Conservation (phyloP, 2,888 invertebrate species). For the Drosophila putrida region DNA sequence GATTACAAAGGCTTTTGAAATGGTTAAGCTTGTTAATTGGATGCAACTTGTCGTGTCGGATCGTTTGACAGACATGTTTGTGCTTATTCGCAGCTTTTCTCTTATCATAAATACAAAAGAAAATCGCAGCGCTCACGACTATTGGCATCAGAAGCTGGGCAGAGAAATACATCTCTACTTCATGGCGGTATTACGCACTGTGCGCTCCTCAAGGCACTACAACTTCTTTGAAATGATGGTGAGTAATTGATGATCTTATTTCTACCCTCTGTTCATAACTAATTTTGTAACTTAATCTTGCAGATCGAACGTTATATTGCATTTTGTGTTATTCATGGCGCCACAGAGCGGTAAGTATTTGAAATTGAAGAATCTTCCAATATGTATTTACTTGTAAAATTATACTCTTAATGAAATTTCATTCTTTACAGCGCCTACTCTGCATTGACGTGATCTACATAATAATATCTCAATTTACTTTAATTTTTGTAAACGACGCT, state of each 20-base stretch:
- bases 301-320: constrained; percentile 64
- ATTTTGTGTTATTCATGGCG: constrained; percentile 54
- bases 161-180: constrained; percentile 48
- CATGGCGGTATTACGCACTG: constrained; percentile 22
- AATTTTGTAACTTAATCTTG: neutral
- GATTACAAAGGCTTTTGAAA: constrained; percentile 42
- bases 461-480: neutral
- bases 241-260: neutral
- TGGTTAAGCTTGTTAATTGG: constrained; percentile 56
- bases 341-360: constrained; percentile 21
- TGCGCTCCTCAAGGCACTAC: constrained; percentile 17
- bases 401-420: neutral
- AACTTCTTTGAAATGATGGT: constrained; percentile 55
- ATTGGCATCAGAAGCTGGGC: constrained; percentile 36
- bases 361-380: neutral
- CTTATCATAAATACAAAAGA: constrained; percentile 46
- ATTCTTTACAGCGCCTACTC: constrained; percentile 6
- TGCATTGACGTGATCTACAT: neutral
- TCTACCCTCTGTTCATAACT: too few species aligned
- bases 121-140: constrained; percentile 26
- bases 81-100: constrained; percentile 46
- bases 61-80: constrained; percentile 40
- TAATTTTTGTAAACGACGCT: neutral
- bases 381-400: neutral
- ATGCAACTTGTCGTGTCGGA: constrained; percentile 18